These are phyloP conservation scores for Ophion obscuratus DNA, from an alignment of 2,888 invertebrate genomes.

Conservation along the genomic window DNA sequence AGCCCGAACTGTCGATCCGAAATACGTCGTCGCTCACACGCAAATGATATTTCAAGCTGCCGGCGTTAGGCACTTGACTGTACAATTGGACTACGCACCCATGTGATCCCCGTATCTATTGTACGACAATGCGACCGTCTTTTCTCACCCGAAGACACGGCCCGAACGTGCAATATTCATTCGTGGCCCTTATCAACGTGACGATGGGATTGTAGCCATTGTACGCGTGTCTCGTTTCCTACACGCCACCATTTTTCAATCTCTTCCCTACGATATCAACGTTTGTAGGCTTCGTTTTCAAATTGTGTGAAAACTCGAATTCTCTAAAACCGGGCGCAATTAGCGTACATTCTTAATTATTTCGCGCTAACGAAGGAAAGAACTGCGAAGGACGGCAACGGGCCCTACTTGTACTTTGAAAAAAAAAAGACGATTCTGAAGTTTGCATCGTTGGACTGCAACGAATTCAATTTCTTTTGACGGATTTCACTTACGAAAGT, in stretches of 20 bases:
- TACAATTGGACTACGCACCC: constrained; percentile 96
- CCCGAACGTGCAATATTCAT: constrained; percentile 60
- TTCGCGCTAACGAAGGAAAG: not conserved
- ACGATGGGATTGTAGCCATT: constrained; percentile 69
- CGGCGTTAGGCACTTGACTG: constrained; percentile 95
- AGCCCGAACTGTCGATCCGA: constrained; percentile 95
- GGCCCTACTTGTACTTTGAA: not conserved
- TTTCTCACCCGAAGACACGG: not conserved
- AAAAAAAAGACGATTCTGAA: not conserved
- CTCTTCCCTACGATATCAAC: constrained; percentile 62
- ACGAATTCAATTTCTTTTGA: too few species aligned
- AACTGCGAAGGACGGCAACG: not conserved
- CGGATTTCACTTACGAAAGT: too few species aligned
- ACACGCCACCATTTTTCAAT: constrained; percentile 70
- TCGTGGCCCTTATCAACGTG: constrained; percentile 72
- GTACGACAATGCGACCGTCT: not conserved
- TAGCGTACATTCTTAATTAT: not conserved
- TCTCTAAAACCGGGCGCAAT: not conserved
- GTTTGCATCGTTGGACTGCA: too few species aligned
- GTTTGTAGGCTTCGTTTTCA: constrained; percentile 72
- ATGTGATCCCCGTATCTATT: constrained; percentile 85
- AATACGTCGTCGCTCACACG: constrained; percentile 96
- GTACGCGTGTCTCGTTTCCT: constrained; percentile 68
- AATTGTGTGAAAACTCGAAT: constrained; percentile 70
- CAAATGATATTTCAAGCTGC: constrained; percentile 97